phyloP scores from a whole-genome alignment of 1,140 invertebrate genomes.

The Drosophila trapezifrons region DNA sequence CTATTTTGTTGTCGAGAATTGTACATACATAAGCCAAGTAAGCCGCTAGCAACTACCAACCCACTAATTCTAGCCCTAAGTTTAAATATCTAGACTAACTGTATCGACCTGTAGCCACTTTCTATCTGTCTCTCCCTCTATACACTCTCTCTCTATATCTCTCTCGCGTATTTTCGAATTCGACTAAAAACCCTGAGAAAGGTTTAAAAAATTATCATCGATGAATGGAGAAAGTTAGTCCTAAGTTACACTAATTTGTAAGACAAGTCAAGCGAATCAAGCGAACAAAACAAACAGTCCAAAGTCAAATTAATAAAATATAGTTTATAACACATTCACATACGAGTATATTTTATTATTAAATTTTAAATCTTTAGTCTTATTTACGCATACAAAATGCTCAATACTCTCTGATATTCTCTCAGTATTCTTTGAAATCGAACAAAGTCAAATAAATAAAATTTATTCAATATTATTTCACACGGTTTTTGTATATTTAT shows the following conservation, averaged over 20 bases:
- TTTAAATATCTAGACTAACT: constrained; percentile 34
- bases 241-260: constrained; percentile 53
- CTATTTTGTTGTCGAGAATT: constrained; percentile 79
- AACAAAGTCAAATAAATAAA: constrained; percentile 56
- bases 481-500: constrained; percentile 15
- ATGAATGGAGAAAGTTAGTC: constrained; percentile 35
- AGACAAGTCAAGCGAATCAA: constrained; percentile 61
- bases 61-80: constrained; percentile 67
- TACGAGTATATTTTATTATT: constrained; percentile 22
- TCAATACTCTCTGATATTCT: constrained; percentile 40
- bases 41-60: constrained; percentile 29
- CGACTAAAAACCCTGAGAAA: constrained; percentile 71
- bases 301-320: constrained; percentile 75
- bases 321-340: constrained; percentile 51
- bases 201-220: constrained; percentile 76
- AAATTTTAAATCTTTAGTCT: constrained; percentile 56
- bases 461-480: constrained; percentile 39
- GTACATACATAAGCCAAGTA: constrained; percentile 80
- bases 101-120: constrained; percentile 32
- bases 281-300: constrained; percentile 61
- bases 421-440: constrained; percentile 58
- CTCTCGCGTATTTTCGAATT: constrained; percentile 25
- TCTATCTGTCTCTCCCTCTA: constrained; percentile 22
- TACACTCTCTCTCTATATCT: constrained; percentile 11
- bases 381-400: constrained; percentile 29